phyloP scores from a whole-genome alignment of 1,140 invertebrate genomes.

The Pseudomyrmex dendroicus region DNA sequence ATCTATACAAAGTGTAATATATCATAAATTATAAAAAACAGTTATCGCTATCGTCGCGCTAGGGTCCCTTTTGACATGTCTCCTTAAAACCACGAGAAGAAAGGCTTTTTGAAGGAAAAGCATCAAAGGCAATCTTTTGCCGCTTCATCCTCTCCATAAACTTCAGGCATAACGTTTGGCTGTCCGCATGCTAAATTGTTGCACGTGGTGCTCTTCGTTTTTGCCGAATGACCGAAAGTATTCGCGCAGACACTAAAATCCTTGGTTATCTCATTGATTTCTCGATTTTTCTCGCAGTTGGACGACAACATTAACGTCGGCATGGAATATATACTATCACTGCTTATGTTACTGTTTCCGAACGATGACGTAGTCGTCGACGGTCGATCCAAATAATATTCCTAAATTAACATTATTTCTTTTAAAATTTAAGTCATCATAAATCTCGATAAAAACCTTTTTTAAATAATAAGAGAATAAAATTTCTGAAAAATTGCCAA shows the following conservation, averaged over 20 bases:
- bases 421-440: not conserved
- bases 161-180: constrained; percentile 67
- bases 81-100: constrained; percentile 75
- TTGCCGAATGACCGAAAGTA: constrained; percentile 78
- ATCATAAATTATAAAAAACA: constrained; percentile 59
- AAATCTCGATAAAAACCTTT: not conserved
- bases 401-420: constrained; percentile 67
- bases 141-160: constrained; percentile 78
- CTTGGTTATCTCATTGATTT: constrained; percentile 81
- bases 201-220: constrained; percentile 64
- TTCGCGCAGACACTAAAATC: constrained; percentile 82
- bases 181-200: constrained; percentile 69
- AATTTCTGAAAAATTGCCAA: too few species aligned
- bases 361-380: constrained; percentile 82
- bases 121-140: constrained; percentile 83
- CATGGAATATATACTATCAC: constrained; percentile 71
- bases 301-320: constrained; percentile 57
- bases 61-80: constrained; percentile 13
- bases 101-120: constrained; percentile 76
- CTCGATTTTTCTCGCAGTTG: constrained; percentile 72
- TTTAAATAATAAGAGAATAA: too few species aligned
- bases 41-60: not conserved
- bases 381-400: constrained; percentile 77
- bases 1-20: constrained; percentile 18
- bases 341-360: constrained; percentile 65